phyloP scores from a whole-genome alignment of 2,797 vertebrate species.

The Falco naumanni region DNA sequence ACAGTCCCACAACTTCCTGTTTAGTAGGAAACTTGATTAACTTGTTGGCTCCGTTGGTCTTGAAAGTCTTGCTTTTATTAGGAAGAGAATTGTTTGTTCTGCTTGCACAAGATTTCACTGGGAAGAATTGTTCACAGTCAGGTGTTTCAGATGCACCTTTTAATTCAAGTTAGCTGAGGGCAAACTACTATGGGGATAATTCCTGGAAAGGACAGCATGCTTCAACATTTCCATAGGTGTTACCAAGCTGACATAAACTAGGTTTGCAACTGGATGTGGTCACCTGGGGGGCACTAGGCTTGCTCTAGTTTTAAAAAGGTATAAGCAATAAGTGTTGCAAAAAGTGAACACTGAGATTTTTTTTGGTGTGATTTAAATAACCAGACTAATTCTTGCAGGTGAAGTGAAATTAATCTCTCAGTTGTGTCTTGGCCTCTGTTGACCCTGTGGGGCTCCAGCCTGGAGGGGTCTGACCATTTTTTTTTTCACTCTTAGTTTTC shows the following conservation, averaged over 20 bases:
- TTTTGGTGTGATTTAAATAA: background rate
- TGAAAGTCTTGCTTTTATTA: constrained; percentile 60
- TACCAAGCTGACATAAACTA: background rate
- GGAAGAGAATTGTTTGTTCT: constrained; percentile 56
- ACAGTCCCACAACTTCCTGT: constrained; percentile 52
- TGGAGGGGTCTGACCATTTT: background rate
- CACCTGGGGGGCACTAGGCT: background rate
- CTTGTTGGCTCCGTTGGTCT: constrained; percentile 20
- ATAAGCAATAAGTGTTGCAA: background rate
- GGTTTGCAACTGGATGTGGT: background rate
- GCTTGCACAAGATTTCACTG: background rate
- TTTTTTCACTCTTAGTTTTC: background rate
- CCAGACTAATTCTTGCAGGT: background rate
- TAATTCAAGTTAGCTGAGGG: background rate
- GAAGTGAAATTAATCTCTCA: background rate
- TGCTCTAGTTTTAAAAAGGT: background rate
- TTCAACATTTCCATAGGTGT: background rate
- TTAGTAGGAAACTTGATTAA: constrained; percentile 68
- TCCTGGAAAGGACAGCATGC: accelerated
- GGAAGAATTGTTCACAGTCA: constrained; percentile 42
- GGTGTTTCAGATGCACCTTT: constrained; percentile 35
- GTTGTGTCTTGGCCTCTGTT: background rate
- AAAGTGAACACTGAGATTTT: background rate
- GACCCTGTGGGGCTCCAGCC: background rate
- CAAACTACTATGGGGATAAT: background rate